Evolutionary conservation across 2,113 vertebrate genomes (phyloP).

Genomic region (Ranitomeya variabilis): DNA sequence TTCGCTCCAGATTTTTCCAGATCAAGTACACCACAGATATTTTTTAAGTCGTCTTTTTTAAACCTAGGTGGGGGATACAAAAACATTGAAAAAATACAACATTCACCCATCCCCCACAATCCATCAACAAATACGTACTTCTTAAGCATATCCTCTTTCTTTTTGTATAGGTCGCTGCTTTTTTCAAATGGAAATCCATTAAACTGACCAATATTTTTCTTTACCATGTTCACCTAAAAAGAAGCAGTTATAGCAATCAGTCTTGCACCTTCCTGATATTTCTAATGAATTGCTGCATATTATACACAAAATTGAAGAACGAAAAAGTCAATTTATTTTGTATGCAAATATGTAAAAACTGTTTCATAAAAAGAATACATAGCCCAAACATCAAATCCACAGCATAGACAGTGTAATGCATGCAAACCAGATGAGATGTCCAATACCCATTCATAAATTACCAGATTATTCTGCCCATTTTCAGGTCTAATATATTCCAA

Average conservation of each 20-base stretch:
- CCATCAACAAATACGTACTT: conserved; percentile 71
- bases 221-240: conserved; percentile 81
- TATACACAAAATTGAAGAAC: no score
- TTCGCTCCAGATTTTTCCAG: conserved; percentile 93
- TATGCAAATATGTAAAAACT: no score
- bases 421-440: no score
- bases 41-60: conserved; percentile 80
- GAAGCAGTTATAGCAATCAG: neutral
- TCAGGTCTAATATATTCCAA: no score
- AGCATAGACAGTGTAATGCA: no score
- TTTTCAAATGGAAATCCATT: conserved; percentile 90
- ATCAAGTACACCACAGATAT: conserved; percentile 88
- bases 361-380: no score
- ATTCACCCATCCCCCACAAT: neutral
- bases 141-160: conserved; percentile 89
- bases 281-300: no score
- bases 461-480: no score
- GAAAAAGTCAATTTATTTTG: no score
- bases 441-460: no score
- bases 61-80: conserved; percentile 52
- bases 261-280: neutral
- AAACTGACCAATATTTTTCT: conserved; percentile 93
- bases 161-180: conserved; percentile 84
- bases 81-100: neutral
- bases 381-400: no score